Conservation (phyloP, 2,113 vertebrate species). For the Abramis brama region DNA sequence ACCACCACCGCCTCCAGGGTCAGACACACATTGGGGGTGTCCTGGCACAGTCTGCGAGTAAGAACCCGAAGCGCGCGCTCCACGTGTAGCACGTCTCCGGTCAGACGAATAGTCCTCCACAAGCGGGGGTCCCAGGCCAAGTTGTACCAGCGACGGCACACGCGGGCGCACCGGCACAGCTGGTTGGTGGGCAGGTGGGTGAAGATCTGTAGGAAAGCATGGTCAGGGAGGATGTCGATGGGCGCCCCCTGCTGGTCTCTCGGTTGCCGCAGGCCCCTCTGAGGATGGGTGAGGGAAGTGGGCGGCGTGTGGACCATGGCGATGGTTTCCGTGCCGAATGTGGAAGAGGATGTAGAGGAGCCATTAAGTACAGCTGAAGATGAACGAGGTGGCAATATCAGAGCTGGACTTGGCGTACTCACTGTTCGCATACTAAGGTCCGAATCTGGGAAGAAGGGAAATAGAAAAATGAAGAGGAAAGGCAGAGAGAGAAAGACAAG, state of each 20-base stretch:
- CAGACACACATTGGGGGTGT: constrained; percentile 97
- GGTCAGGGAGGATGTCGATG: constrained; percentile 90
- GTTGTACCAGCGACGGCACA: constrained; percentile 97
- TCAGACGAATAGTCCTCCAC: constrained; percentile 90
- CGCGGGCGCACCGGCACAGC: constrained; percentile 92
- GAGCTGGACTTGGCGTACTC: constrained; percentile 87
- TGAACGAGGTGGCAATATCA: constrained; percentile 80
- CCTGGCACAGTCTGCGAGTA: constrained; percentile 94
- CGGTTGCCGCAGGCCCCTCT: constrained; percentile 77
- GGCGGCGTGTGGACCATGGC: constrained; percentile 85
- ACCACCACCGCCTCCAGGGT: constrained; percentile 93
- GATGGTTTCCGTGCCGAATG: constrained; percentile 83
- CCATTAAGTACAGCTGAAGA: constrained; percentile 82
- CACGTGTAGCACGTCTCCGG: constrained; percentile 89
- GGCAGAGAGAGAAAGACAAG: neutral
- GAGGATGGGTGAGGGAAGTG: constrained; percentile 79
- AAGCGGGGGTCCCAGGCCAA: constrained; percentile 95
- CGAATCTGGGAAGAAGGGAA: constrained; percentile 80
- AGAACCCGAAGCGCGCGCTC: constrained; percentile 94
- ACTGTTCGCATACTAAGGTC: constrained; percentile 89
- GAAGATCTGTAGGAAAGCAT: constrained; percentile 87
- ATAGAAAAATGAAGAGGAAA: neutral
- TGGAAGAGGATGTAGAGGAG: constrained; percentile 85
- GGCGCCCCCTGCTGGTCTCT: constrained; percentile 79
- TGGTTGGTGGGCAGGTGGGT: constrained; percentile 96